Conservation (phyloP, 2,797 vertebrate genomes). For the Cyclopterus lumpus region DNA sequence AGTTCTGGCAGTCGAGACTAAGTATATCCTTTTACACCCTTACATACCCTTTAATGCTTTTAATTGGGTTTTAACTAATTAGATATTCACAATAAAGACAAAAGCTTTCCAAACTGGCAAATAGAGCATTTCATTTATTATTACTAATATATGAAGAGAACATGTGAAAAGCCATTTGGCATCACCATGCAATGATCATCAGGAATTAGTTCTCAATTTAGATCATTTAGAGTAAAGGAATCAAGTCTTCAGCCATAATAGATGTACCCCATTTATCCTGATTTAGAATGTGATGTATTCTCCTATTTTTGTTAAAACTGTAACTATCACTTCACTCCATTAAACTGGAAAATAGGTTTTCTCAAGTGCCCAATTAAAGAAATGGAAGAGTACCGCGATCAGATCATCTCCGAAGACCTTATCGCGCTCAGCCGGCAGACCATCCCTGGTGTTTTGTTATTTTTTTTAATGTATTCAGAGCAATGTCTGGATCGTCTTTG, state of each 20-base stretch:
- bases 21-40: not conserved
- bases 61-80: not conserved
- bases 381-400: not conserved
- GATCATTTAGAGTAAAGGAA: not conserved
- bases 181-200: not conserved
- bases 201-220: not conserved
- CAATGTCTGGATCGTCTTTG: constrained; percentile 18
- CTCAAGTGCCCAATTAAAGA: constrained; percentile 54
- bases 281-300: not conserved
- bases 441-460: constrained; percentile 30
- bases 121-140: not conserved
- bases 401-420: constrained; percentile 35
- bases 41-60: not conserved
- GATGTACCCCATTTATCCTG: not conserved
- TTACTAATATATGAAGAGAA: not conserved
- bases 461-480: constrained; percentile 24
- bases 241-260: not conserved
- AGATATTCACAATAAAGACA: not conserved
- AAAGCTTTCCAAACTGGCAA: not conserved
- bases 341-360: constrained; percentile 27
- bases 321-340: constrained; percentile 20
- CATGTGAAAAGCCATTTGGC: not conserved
- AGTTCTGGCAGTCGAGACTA: not conserved
- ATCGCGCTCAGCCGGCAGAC: constrained; percentile 26
- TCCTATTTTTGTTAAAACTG: constrained; percentile 3